Percentiles rank a stretch among this genome's conserved stretches.
Conservation (phyloP, 2,797 vertebrate species). For the Amblyopsis hoosieri region DNA sequence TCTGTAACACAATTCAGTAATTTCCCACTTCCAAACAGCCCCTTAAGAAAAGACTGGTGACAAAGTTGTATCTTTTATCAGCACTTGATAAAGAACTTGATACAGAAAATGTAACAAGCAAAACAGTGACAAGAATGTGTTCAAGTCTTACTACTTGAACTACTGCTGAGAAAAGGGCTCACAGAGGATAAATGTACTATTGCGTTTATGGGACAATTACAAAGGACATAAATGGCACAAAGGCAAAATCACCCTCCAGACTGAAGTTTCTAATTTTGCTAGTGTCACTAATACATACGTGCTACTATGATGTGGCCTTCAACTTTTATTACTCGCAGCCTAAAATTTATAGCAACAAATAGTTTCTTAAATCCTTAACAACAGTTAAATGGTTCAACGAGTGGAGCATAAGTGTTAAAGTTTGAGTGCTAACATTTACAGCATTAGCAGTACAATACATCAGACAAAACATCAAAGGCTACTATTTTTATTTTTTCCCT, state of each 20-base stretch:
- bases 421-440: too few relatives aligned
- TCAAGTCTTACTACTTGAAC: conserved; percentile 22
- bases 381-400: background rate
- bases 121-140: conserved; percentile 35
- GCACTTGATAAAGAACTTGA: conserved; percentile 17
- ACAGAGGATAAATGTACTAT: conserved; percentile 30
- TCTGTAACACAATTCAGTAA: too few relatives aligned
- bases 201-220: conserved; percentile 42
- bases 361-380: background rate
- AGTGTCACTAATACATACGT: conserved; percentile 17
- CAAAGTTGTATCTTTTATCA: background rate
- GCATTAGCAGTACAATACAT: too few relatives aligned
- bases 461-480: too few relatives aligned
- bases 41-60: too few relatives aligned
- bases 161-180: background rate
- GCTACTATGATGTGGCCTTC: background rate
- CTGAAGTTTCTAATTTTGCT: conserved; percentile 28
- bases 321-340: too few relatives aligned
- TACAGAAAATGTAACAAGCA: conserved; percentile 34
- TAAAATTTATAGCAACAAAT: too few relatives aligned
- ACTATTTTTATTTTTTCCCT: too few relatives aligned
- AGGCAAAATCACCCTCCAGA: conserved; percentile 29
- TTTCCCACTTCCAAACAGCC: too few relatives aligned
- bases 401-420: background rate
- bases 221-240: conserved; percentile 13